These are phyloP conservation scores for Allygus modestus DNA, from an alignment of 2,888 invertebrate genomes.

Conservation along the genomic window DNA sequence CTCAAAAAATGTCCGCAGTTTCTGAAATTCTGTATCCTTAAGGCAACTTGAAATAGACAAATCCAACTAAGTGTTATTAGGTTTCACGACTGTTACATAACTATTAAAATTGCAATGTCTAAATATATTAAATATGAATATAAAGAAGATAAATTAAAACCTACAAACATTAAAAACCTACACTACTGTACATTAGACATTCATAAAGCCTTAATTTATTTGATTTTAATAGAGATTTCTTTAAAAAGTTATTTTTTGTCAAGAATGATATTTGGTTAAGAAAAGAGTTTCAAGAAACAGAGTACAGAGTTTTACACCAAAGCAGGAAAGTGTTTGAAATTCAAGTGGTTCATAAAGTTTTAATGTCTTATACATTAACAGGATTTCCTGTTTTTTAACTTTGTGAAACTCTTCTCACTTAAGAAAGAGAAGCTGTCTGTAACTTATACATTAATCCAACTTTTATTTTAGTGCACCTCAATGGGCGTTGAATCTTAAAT, in stretches of 20 bases:
- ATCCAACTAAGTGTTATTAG: too few relatives aligned
- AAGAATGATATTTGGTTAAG: constrained; percentile 11
- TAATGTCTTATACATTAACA: constrained; percentile 34
- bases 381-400: constrained; percentile 35
- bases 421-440: not conserved
- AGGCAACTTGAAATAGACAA: too few relatives aligned
- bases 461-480: constrained; percentile 22
- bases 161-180: too few relatives aligned
- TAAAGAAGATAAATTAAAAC: too few relatives aligned
- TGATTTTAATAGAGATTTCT: too few relatives aligned
- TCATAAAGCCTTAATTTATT: too few relatives aligned
- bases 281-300: not conserved
- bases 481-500: not conserved
- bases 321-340: constrained; percentile 12
- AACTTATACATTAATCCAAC: not conserved
- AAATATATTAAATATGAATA: too few relatives aligned
- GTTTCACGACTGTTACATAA: too few relatives aligned
- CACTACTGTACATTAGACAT: too few relatives aligned
- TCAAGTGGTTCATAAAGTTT: constrained; percentile 37
- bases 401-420: not conserved
- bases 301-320: not conserved
- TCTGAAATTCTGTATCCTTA: too few relatives aligned
- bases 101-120: too few relatives aligned
- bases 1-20: too few relatives aligned
- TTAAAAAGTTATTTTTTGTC: not conserved